Conservation (phyloP, 2,888 invertebrate genomes). For the Thymelicus sylvestris region DNA sequence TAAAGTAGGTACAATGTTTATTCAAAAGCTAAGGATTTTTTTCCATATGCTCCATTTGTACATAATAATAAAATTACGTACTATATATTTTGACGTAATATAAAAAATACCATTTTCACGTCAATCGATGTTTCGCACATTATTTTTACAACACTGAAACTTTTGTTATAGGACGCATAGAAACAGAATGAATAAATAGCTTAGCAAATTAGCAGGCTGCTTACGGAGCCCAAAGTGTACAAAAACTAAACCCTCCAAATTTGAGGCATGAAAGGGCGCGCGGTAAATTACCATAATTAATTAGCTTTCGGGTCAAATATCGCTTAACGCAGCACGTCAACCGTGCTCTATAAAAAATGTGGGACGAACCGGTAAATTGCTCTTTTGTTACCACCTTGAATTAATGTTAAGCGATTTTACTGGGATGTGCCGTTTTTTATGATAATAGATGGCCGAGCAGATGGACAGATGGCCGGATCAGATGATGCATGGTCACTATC, state of each 20-base stretch:
- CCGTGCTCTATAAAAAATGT: slow-evolving; percentile 11
- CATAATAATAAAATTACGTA: too few species aligned
- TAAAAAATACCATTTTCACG: too few species aligned
- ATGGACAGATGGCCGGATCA: too few species aligned
- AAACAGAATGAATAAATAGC: slow-evolving; percentile 17
- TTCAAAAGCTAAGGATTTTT: too few species aligned
- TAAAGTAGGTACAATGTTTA: too few species aligned
- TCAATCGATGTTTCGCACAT: too few species aligned
- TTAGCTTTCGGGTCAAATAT: slow-evolving; percentile 25
- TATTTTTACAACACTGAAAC: slow-evolving; percentile 1
- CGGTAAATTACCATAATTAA: slow-evolving; percentile 32
- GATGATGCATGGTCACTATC: too few species aligned
- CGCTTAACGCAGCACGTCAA: slow-evolving; percentile 7
- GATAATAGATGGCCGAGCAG: background rate
- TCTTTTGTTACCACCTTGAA: background rate
- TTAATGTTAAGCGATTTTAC: slow-evolving; percentile 1
- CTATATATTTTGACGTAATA: too few species aligned
- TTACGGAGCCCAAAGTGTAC: slow-evolving; percentile 13
- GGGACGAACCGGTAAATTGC: slow-evolving; percentile 2
- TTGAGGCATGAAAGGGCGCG: slow-evolving; percentile 22
- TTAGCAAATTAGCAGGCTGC: slow-evolving; percentile 22
- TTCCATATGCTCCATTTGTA: too few species aligned
- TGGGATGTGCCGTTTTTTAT: background rate
- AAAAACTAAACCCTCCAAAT: slow-evolving; percentile 30
- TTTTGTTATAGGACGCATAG: slow-evolving; percentile 5